Evolutionary conservation across 2,797 vertebrate species (phyloP), one percentile per base, ranked within the genome.

Genomic region (Fringilla coelebs): DNA sequence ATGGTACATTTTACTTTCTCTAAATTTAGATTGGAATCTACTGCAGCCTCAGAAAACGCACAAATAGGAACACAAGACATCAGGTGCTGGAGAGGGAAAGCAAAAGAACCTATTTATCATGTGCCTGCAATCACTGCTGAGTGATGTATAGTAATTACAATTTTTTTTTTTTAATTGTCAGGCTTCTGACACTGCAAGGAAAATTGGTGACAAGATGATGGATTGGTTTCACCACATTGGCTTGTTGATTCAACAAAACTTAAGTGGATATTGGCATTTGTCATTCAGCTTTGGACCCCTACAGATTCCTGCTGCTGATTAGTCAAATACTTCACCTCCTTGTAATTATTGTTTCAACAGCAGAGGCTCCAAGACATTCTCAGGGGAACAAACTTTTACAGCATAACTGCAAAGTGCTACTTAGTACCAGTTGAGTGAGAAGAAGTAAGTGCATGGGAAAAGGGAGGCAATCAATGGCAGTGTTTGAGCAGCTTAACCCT

Each of bases 221-320:
- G 98, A 99, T 99, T 97, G 96, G 97, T 98, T 98, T 98, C 97
- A 98, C 97, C 95, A 94, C 98, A 98, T 98, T 98, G 98, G 98
- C 98, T 98, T 98, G 98, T 98, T 99, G 98, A 99, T 98, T 98
- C 98, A 98, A 98, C 98, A 97, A 96, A 97, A 94, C 94, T 97
- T 95, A 96, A 98, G 97, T 97, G 97, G 96, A 97, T 99, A 99
- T 99, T 99, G 99, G 98, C 98, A 98, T 99, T 99, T 99, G 98
- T 98, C 99, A 98, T 98, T 99, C 98, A 99, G 97, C 92, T 93
- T 81, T 95, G 93, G 94, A 97, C 96, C 97, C 97, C 96, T 89
- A 86, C 97, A 98, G 98, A 97, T 95, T 98, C 76, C 94, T 98
- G 98, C 97, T 98, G 98, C 98, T 98, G 98, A 99, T 98, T 98